Base-by-base conservation (phyloP, 2,797 vertebrate species). In the Epinephelus coioides region DNA sequence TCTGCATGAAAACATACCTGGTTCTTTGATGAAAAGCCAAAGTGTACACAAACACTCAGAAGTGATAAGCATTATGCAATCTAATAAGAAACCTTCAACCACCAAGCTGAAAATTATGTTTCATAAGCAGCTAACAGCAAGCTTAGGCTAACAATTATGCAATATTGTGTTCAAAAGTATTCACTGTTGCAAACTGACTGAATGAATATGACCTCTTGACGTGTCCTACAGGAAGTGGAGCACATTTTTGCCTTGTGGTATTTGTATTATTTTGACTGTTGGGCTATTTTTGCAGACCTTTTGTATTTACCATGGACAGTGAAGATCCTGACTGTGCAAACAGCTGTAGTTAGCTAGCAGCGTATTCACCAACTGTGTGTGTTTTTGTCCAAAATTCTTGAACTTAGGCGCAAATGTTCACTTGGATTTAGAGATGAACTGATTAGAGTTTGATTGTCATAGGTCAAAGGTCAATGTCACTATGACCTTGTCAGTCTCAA, bases 11-110 rank as follows among this genome's bases (percentile, higher is more conserved):
- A 40, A 56, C 27, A 57, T 49, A 4, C 38, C 44, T 15, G 44
- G 30, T 12, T 59, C 12, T 59, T 57, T 50, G n/a, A 47, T 38
- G 51, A 56, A 59, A 60, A 70, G 55, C 6, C 27, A 70, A 38
- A 13, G 19, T 17, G n/a, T 61, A 23, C 13, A 23, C 44, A 23
- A 8, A 44, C 9, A 23, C 19, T 51, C 8, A 38, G 13, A 53
- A 53, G 14, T 15, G 53, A 27, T 23, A 8, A 27, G 1, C 13
- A 15, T 12, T 25, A 27, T 15, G 14, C 23, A 27, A 27, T 55
- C 27, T 6, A 55, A 17, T 27, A 11, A 34, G 15, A 34, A 57
- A 17, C 8, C 18, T 34, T 34, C 9, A 34, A 55, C 17, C 17
- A 57, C 11, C 6, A 14, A 19, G 17, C 18, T 56, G 4, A 56